These are phyloP conservation scores for Theretra japonica DNA, from an alignment of 2,888 invertebrate species.

Conservation along the genomic window DNA sequence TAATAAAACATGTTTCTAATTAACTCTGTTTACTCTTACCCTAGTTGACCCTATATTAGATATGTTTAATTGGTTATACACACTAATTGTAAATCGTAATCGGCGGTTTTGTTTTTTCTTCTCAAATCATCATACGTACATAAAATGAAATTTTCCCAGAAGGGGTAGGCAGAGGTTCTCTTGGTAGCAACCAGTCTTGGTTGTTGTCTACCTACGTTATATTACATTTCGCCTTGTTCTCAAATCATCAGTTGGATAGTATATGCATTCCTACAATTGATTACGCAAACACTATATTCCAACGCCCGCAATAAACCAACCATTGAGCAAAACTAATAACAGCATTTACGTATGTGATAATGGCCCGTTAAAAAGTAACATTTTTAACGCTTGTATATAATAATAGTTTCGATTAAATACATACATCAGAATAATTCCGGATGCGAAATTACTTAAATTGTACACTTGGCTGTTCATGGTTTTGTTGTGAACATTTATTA, in stretches of 20 bases:
- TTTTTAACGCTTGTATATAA: conserved; percentile 1
- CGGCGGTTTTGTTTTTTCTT: background rate
- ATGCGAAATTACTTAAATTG: background rate
- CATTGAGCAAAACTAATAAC: conserved; percentile 24
- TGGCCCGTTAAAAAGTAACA: background rate
- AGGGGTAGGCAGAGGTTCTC: too few relatives aligned
- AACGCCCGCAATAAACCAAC: background rate
- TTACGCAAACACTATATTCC: background rate
- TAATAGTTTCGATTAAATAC: conserved; percentile 16
- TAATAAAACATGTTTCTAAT: too few relatives aligned
- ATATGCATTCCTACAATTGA: background rate
- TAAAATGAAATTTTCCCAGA: too few relatives aligned
- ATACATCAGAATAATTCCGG: conserved; percentile 19
- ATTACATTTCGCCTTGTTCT: too few relatives aligned
- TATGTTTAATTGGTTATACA: background rate
- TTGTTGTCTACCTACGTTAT: too few relatives aligned
- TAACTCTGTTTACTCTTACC: too few relatives aligned
- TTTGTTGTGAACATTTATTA: background rate
- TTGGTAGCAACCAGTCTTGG: too few relatives aligned
- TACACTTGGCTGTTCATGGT: background rate
- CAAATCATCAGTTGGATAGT: background rate
- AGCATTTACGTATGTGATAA: conserved; percentile 18
- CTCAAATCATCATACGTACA: background rate
- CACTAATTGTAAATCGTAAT: background rate
- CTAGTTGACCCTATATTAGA: too few relatives aligned